Conservation (phyloP, 1,140 invertebrate species). For the Apis dorsata region DNA sequence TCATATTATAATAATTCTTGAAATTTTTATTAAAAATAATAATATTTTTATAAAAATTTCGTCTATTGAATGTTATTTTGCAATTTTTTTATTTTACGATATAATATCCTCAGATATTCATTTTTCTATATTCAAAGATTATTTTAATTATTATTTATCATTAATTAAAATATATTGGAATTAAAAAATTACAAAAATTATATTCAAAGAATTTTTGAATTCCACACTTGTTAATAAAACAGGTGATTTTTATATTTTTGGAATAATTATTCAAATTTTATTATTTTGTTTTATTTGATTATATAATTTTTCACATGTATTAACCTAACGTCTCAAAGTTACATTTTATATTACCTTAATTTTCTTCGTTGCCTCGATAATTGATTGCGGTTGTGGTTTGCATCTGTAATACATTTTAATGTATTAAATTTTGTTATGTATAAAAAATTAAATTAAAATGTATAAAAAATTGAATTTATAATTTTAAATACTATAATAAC, state of each 20-base stretch:
- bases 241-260: too few relatives aligned
- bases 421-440: not conserved
- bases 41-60: not conserved
- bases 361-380: constrained; percentile 72
- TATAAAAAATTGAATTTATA: not conserved
- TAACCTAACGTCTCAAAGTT: not conserved
- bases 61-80: too few relatives aligned
- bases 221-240: too few relatives aligned
- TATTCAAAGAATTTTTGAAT: too few relatives aligned
- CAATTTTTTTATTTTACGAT: too few relatives aligned
- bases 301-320: not conserved
- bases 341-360: constrained; percentile 66
- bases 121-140: too few relatives aligned
- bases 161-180: too few relatives aligned
- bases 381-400: constrained; percentile 46
- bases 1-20: not conserved
- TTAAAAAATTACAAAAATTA: too few relatives aligned
- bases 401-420: constrained; percentile 24
- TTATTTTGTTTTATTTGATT: too few relatives aligned
- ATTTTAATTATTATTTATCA: too few relatives aligned
- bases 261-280: too few relatives aligned
- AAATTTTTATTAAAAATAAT: not conserved
- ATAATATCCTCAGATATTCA: too few relatives aligned
- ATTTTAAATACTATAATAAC: not conserved
- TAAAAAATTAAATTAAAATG: not conserved